Conservation (phyloP, 2,113 vertebrate species). For the Brachypteracias leptosomus region DNA sequence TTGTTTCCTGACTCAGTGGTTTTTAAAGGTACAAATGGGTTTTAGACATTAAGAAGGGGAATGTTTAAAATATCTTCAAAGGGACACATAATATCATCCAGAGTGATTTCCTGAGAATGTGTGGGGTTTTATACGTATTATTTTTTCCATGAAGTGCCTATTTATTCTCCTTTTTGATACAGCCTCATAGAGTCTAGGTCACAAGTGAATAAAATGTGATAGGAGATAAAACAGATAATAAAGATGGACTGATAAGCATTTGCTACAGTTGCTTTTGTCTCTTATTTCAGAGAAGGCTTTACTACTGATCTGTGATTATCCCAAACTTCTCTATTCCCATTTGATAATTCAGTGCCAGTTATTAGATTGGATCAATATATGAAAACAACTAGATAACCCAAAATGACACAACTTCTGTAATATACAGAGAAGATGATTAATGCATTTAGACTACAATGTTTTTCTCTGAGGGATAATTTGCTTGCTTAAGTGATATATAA, state of each 20-base stretch:
- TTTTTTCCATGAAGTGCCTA: background rate
- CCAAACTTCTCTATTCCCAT: background rate
- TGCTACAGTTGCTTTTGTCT: background rate
- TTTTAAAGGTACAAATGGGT: background rate
- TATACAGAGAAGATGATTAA: background rate
- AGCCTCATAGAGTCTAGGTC: background rate
- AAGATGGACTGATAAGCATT: background rate
- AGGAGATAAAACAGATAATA: background rate
- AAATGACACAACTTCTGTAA: background rate
- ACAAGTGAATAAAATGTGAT: background rate
- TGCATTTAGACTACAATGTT: background rate
- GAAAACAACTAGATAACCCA: background rate
- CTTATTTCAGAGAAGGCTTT: background rate
- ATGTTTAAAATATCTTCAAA: background rate
- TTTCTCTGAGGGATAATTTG: background rate
- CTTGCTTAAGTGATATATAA: background rate
- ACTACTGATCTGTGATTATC: background rate
- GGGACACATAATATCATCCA: background rate
- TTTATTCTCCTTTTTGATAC: background rate
- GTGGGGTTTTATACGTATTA: background rate
- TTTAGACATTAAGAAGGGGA: background rate
- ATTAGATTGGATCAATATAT: background rate
- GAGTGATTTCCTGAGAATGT: background rate
- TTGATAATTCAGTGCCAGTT: background rate
- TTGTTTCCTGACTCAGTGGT: background rate